phyloP scores from a whole-genome alignment of 2,797 vertebrate genomes.

The Tarsius wallacei region DNA sequence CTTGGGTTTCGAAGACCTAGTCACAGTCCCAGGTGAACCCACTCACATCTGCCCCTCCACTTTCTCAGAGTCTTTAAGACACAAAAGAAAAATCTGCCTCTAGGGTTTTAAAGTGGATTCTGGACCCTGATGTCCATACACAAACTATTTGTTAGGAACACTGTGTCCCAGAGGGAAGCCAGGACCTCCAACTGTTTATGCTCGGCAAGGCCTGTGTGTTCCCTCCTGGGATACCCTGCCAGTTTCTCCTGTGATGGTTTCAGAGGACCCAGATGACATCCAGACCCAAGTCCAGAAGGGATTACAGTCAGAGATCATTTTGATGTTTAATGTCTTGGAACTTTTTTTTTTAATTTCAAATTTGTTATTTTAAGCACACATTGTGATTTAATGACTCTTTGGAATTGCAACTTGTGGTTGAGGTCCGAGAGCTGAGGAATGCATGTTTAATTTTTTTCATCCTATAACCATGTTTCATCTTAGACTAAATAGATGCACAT shows the following conservation, averaged over 20 bases:
- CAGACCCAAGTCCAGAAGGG: constrained; percentile 47
- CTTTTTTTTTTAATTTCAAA: constrained; percentile 87
- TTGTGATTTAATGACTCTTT: constrained; percentile 89
- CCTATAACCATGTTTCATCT: constrained; percentile 88
- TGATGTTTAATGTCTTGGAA: constrained; percentile 86
- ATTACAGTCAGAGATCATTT: constrained; percentile 76
- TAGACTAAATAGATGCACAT: constrained; percentile 90
- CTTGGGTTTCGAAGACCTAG: background rate
- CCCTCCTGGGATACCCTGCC: constrained; percentile 67
- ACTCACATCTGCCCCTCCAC: background rate
- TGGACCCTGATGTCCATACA: constrained; percentile 58
- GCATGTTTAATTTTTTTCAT: constrained; percentile 90
- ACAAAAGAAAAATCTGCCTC: background rate
- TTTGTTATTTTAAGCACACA: constrained; percentile 90
- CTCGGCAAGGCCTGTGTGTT: constrained; percentile 54
- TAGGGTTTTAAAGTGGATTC: background rate
- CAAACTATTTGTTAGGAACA: background rate
- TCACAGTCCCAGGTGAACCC: background rate
- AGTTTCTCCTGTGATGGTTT: constrained; percentile 58
- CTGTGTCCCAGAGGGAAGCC: background rate
- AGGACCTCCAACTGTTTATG: background rate
- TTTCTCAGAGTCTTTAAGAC: background rate
- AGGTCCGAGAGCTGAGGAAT: constrained; percentile 85
- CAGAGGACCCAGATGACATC: constrained; percentile 66
- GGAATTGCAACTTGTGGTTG: constrained; percentile 86